Evolutionary conservation across 2,797 vertebrate genomes (phyloP).

Genomic region (Sarcophilus harrisii): DNA sequence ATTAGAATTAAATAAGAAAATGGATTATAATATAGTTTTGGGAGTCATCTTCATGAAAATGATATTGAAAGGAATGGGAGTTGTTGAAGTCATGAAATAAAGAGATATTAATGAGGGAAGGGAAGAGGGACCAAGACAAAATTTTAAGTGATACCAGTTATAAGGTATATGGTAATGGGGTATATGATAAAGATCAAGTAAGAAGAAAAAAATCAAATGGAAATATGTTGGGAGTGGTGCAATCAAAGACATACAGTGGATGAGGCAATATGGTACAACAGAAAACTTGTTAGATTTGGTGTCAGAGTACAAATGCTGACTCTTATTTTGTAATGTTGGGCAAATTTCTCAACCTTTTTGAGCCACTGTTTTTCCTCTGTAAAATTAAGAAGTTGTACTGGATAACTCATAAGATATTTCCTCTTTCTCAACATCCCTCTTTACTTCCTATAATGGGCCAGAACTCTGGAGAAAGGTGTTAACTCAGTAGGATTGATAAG

Average conservation of each 20-base stretch:
- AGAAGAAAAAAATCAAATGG: not conserved
- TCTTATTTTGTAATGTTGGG: not conserved
- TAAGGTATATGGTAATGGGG: not conserved
- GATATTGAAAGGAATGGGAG: not conserved
- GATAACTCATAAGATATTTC: not conserved
- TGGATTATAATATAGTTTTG: not conserved
- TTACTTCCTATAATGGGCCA: too few relatives aligned
- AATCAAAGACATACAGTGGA: not conserved
- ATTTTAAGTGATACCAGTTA: not conserved
- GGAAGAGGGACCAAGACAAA: not conserved
- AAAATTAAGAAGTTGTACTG: not conserved
- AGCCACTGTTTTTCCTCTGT: not conserved
- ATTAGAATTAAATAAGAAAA: too few relatives aligned
- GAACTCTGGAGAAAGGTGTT: too few relatives aligned
- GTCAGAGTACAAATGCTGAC: not conserved
- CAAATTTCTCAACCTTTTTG: not conserved
- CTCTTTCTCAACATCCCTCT: too few relatives aligned
- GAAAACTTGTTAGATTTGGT: not conserved
- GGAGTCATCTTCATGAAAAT: not conserved
- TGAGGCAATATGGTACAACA: too few relatives aligned
- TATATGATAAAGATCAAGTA: not conserved
- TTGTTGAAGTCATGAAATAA: not conserved
- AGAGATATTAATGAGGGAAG: not conserved
- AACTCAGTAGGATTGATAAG: too few relatives aligned
- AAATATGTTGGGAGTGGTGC: not conserved